Evolutionary conservation across 1,140 invertebrate species (phyloP), one percentile per base, ranked within the genome.

Genomic region (Octopus sinensis): DNA sequence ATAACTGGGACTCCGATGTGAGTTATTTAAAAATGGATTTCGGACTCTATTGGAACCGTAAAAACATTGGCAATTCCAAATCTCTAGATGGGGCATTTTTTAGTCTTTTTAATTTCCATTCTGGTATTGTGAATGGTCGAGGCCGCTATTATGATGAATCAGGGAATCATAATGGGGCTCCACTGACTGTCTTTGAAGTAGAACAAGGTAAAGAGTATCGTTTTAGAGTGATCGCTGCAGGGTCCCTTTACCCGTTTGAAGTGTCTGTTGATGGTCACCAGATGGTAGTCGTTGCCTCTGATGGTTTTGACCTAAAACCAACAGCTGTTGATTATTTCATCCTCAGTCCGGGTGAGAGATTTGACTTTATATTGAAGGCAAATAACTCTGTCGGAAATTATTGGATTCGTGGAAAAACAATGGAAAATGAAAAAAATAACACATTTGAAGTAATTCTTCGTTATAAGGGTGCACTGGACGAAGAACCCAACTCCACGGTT

Each of bases 231-330:
- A 88, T 88, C 17, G 85, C 83, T 68, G 83, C 84, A 54, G 85
- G 82, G 12, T 43, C 84, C 17, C n/a, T 86, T 43, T 86, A 84
- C 82, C 84, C 86, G n/a, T 82, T 86, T 23, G 83, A 84, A 80
- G 71, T 97, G 76, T 96, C 95, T 0, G 92, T 97, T 6, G 96
- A 97, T 83, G 75, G 82, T 53, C 85, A 87, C 80, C 82, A 71
- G 3, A 53, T 87, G 56, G 83, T 56, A 1, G 91, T 96, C 4
- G 94, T 97, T 68, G 93, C 94, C 54, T 94, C 93, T 12, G 96
- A 97, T 90, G 95, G 96, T 43, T 93, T 93, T 84, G 94, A 96
- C 82, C 89, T 97, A 79, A 91, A 94, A 86, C 94, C 96, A 1
- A 90, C 95, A 79, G 92, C 93, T 91, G 85, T 86, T 4, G 86